Evolutionary conservation across 2,113 vertebrate species (phyloP), one percentile per base, ranked within the genome.

Genomic region (Cervus canadensis): DNA sequence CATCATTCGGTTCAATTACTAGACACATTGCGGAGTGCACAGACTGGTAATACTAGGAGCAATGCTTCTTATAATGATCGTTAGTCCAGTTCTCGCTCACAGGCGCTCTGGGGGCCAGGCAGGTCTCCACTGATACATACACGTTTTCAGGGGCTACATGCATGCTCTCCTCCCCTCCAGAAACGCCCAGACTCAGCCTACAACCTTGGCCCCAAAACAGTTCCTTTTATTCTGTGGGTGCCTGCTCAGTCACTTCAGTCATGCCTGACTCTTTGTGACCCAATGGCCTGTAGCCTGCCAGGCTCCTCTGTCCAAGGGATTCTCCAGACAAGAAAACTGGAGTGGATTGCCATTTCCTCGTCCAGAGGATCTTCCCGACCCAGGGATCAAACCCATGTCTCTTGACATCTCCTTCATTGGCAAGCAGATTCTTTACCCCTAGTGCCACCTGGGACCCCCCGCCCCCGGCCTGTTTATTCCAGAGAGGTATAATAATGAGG

Each of bases 121-220:
- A 28, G 30, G 15, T 54, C 45, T 78, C 60, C 36, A 54, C 1
- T 15, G 81, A 87, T n/a, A 64, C 4, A 21, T 3, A 43, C 9
- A 12, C 86, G 50, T 11, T 45, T 84, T 89, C 17, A 19, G 92
- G 28, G 57, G n/a, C 16, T 7, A 23, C 17, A 52, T 13, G 1
- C 2, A 1, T 50, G 21, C 4, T 62, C 28, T n/a, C 71, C 8
- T 33, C 30, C 10, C 12, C 0, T n/a, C 4, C 11, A 76, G 36
- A 96, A 81, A 86, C 13, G 36, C 25, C 67, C 3, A 85, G 23
- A 59, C 21, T 92, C 33, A 48, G 28, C 8, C 1, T 52, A 2
- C 23, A 52, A 21, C 8, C 30, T 78, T 48, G 43, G 12, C 8
- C 23, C 40, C 30, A 4, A 60, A 83, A 93, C 26, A 93, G 88